A percentile compares a stretch with the other conserved stretches of the same genome.
Evolutionary conservation across 2,113 vertebrate species (phyloP).

Genomic region (Eudyptes chrysolophus): DNA sequence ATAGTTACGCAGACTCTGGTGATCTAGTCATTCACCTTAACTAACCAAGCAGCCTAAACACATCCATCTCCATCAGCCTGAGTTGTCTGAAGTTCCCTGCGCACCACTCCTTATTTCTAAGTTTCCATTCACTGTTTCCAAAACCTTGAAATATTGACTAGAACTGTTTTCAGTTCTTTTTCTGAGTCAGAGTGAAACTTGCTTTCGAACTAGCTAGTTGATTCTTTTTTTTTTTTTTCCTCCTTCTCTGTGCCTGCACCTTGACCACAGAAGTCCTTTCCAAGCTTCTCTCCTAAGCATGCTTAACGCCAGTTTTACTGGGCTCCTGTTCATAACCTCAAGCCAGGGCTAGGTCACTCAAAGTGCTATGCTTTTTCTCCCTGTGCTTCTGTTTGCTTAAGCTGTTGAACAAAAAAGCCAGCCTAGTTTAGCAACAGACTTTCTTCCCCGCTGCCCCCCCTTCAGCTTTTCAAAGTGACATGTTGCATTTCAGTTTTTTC

Average conservation of each 20-base stretch:
- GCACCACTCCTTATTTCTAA: neutral
- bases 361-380: neutral
- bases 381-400: neutral
- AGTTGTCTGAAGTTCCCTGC: neutral
- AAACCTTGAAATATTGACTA: neutral
- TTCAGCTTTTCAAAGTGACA: neutral
- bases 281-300: neutral
- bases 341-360: neutral
- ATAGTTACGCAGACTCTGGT: neutral
- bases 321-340: neutral
- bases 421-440: neutral
- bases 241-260: neutral
- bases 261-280: neutral
- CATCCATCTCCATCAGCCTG: neutral
- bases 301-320: neutral
- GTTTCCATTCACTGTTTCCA: neutral
- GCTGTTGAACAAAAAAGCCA: neutral
- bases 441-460: too few relatives aligned
- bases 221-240: neutral
- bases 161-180: neutral
- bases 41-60: neutral
- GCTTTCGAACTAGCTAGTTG: neutral
- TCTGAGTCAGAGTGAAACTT: neutral
- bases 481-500: neutral
- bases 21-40: neutral